Conservation (phyloP, 2,888 invertebrate genomes). For the Epiblema foenella region DNA sequence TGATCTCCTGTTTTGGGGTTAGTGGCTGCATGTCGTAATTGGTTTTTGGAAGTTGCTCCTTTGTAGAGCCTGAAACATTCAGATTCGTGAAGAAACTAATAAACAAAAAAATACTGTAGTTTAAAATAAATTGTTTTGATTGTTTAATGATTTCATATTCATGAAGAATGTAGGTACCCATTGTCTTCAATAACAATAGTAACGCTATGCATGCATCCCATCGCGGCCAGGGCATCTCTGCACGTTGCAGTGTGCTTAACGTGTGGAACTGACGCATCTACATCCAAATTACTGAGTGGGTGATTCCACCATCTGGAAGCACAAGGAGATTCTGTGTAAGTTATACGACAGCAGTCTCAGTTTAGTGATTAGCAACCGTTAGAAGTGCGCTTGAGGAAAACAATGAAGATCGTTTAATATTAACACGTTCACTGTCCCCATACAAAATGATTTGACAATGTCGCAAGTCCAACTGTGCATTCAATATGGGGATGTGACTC, state of each 20-base stretch:
- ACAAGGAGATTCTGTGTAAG: background rate
- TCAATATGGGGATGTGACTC: too few relatives aligned
- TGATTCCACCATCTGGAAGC: conserved; percentile 90
- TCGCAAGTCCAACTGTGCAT: too few relatives aligned
- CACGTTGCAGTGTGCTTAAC: conserved; percentile 77
- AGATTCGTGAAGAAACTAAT: background rate
- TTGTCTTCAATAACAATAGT: conserved; percentile 63
- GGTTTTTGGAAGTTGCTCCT: conserved; percentile 71
- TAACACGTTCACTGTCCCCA: too few relatives aligned
- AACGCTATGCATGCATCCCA: conserved; percentile 55
- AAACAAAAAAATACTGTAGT: background rate
- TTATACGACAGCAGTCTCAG: background rate
- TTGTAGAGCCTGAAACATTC: conserved; percentile 54
- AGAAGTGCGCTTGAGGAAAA: background rate
- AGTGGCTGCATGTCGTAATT: conserved; percentile 86
- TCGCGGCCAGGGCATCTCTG: conserved; percentile 52
- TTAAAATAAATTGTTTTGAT: too few relatives aligned
- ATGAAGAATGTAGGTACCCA: conserved; percentile 54
- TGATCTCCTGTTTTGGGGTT: conserved; percentile 82
- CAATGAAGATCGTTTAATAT: too few relatives aligned
- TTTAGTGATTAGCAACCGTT: background rate
- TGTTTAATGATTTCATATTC: too few relatives aligned
- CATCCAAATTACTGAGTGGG: conserved; percentile 59
- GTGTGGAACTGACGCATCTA: conserved; percentile 53
- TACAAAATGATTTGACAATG: too few relatives aligned